Conservation (phyloP, 2,113 vertebrate genomes). For the Neodontobutis hainanensis region DNA sequence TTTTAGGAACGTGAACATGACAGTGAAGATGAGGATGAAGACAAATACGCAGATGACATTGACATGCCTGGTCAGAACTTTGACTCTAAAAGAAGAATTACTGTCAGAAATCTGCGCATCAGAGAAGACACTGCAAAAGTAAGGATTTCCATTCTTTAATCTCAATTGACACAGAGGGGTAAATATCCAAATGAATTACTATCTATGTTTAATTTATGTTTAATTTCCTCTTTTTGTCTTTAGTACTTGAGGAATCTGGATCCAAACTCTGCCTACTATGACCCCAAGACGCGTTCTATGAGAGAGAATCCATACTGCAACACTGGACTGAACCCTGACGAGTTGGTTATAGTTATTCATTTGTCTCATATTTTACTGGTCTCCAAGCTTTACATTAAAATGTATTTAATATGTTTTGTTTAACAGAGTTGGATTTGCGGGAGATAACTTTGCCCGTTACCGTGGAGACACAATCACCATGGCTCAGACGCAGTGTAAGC, state of each 20-base stretch:
- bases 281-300: constrained; percentile 99
- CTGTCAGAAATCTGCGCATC: constrained; percentile 94
- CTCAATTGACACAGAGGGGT: rapidly evolving
- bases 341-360: constrained; percentile 81
- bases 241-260: constrained; percentile 97
- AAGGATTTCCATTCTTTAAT: constrained; percentile 18
- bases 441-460: constrained; percentile 96
- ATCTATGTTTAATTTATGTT: too few species aligned
- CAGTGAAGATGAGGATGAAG: constrained; percentile 97
- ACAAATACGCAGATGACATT: constrained; percentile 98
- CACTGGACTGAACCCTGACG: constrained; percentile 94
- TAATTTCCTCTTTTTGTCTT: constrained; percentile 13
- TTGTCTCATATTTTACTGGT: background rate
- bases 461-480: constrained; percentile 93
- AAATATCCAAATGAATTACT: too few species aligned
- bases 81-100: constrained; percentile 97
- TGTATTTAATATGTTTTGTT: constrained; percentile 24
- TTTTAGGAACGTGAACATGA: constrained; percentile 91
- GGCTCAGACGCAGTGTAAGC: constrained; percentile 96
- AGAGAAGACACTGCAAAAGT: constrained; percentile 98
- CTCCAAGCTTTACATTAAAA: background rate
- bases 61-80: constrained; percentile 99
- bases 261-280: constrained; percentile 98
- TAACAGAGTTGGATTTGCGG: constrained; percentile 92
- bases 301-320: constrained; percentile 96